phyloP scores from a whole-genome alignment of 2,797 vertebrate species.

The Pterois miles region DNA sequence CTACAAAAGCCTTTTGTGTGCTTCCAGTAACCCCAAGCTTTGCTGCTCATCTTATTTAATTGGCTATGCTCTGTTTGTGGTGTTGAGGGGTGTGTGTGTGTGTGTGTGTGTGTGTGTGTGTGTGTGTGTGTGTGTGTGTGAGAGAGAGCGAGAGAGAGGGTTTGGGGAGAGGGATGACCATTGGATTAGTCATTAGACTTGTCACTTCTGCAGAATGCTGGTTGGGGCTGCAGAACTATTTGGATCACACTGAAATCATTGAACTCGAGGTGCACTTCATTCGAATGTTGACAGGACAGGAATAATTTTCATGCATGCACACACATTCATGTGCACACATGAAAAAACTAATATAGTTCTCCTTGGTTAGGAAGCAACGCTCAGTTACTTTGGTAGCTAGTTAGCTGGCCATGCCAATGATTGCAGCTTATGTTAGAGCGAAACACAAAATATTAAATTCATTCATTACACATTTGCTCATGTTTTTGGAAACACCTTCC shows the following conservation, averaged over 20 bases:
- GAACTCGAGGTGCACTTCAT: background rate
- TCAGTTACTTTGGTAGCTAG: background rate
- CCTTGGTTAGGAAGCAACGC: background rate
- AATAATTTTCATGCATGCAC: background rate
- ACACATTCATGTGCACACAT: background rate
- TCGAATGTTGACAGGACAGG: background rate
- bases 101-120: constrained; percentile 28
- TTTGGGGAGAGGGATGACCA: constrained; percentile 33
- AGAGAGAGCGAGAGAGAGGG: background rate
- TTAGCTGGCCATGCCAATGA: background rate
- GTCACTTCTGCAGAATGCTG: background rate
- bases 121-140: constrained; percentile 6
- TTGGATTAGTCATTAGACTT: constrained; percentile 41
- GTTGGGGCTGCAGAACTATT: constrained; percentile 1
- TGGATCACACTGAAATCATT: constrained; percentile 8
- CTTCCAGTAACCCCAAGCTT: constrained; percentile 77
- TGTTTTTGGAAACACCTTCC: background rate
- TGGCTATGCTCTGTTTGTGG: constrained; percentile 77
- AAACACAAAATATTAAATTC: background rate
- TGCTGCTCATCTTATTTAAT: constrained; percentile 74
- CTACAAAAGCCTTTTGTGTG: constrained; percentile 80
- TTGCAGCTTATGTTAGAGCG: background rate
- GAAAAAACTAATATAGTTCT: too few relatives aligned
- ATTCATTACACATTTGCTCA: background rate
- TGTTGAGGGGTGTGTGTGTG: constrained; percentile 40